Percentiles rank a stretch among this genome's conserved stretches.
Evolutionary conservation across 2,113 vertebrate genomes (phyloP).

Genomic region (Dascyllus trimaculatus): DNA sequence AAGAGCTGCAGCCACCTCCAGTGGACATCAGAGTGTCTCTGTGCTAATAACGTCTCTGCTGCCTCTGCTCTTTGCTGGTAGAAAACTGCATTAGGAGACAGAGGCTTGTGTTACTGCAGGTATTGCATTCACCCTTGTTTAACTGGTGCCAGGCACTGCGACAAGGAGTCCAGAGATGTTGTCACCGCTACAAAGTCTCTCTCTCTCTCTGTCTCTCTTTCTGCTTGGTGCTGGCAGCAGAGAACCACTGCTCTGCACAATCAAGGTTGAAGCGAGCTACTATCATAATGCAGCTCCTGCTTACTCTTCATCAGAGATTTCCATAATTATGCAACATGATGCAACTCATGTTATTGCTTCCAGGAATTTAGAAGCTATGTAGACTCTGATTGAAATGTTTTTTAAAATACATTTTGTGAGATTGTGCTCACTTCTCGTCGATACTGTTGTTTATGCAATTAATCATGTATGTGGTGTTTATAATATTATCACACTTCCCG

Average conservation of each 20-base stretch:
- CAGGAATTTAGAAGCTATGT: not conserved
- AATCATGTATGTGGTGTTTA: too few relatives aligned
- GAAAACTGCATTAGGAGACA: slow-evolving; percentile 31
- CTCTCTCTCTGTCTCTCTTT: not conserved
- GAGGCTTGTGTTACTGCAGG: slow-evolving; percentile 48
- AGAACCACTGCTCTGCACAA: slow-evolving; percentile 21
- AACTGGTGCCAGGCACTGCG: slow-evolving; percentile 47
- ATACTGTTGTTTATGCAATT: too few relatives aligned
- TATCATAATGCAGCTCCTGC: slow-evolving; percentile 6
- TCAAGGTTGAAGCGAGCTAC: slow-evolving; percentile 29
- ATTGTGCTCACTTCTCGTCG: too few relatives aligned
- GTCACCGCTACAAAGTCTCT: slow-evolving; percentile 24
- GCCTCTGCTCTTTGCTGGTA: slow-evolving; percentile 3
- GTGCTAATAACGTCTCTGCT: not conserved
- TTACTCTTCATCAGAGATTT: not conserved
- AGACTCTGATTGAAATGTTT: not conserved
- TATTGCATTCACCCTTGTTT: slow-evolving; percentile 19
- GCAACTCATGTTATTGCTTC: not conserved
- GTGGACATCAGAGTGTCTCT: slow-evolving; percentile 2
- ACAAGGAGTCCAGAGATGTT: slow-evolving; percentile 50
- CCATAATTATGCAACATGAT: not conserved
- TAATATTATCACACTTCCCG: too few relatives aligned
- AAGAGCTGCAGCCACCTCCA: not conserved
- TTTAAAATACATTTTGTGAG: too few relatives aligned
- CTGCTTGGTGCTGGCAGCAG: slow-evolving; percentile 14